Conservation (phyloP, 1,140 invertebrate genomes). For the Propsilocerus akamusi region DNA sequence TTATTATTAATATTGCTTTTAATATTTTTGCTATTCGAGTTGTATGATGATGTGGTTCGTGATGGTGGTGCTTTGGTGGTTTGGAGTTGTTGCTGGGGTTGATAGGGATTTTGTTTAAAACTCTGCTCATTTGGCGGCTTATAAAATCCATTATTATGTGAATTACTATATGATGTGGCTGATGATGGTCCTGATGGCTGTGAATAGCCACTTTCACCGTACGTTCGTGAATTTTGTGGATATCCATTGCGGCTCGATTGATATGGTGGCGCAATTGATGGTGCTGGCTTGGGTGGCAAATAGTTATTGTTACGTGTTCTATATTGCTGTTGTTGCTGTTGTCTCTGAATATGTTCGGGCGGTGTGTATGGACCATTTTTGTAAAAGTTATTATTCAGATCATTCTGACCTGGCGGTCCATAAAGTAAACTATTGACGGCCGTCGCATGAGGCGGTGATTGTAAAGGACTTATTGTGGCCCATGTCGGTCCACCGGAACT, state of each 20-base stretch:
- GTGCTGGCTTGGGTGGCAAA: conserved; percentile 2
- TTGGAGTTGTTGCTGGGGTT: background rate
- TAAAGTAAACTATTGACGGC: conserved; percentile 23
- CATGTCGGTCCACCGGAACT: conserved; percentile 12
- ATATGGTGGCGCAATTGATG: conserved; percentile 5
- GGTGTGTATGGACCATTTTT: conserved; percentile 16
- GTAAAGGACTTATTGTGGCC: conserved; percentile 20
- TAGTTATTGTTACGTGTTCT: conserved; percentile 9
- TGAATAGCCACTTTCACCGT: conserved; percentile 7
- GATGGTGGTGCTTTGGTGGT: background rate
- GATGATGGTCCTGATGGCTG: conserved; percentile 9
- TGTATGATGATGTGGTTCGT: background rate
- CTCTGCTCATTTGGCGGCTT: conserved; percentile 8
- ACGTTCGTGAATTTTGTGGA: conserved; percentile 5
- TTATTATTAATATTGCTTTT: background rate
- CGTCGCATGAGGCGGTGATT: conserved; percentile 18
- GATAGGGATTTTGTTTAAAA: background rate
- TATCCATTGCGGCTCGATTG: background rate
- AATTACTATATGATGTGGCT: background rate
- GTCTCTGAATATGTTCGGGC: conserved; percentile 7
- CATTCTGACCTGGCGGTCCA: conserved; percentile 20
- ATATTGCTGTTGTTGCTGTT: conserved; percentile 11
- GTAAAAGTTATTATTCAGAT: conserved; percentile 13
- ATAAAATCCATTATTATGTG: conserved; percentile 11
- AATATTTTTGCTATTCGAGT: background rate